Evolutionary conservation across 2,113 vertebrate species (phyloP), one percentile per base, ranked within the genome.

Genomic region (Ovis aries): DNA sequence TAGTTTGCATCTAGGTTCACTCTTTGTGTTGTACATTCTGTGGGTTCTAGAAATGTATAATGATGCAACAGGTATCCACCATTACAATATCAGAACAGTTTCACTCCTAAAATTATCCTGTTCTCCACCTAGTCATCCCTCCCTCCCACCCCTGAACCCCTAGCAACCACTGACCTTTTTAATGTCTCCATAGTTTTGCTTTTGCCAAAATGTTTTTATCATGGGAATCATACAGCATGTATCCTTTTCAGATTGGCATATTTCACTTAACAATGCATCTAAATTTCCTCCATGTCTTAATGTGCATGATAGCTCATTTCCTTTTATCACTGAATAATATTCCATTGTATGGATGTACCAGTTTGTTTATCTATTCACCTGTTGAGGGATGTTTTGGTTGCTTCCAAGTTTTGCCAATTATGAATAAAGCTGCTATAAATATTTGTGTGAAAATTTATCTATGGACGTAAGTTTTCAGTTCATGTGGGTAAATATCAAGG

Each of bases 351-450:
- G 36, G 23, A 74, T 93, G 29, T 96, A 82, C 36, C 36, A n/a
- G n/a, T 77, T 89, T 86, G 74, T 94, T 81, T 87, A 82, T 83
- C 40, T 36, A 53, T 80, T 94, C 8, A 62, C 57, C 50, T 92
- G 14, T 80, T 92, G 33, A 90, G 50, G 67, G n/a, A 71, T 64
- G 40, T 57, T n/a, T 95, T 86, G 59, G n/a, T 95, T 97, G 27
- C 40, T 95, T 84, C n/a, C 71, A 90, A 83, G 29, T 92, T 89
- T 94, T 83, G n/a, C 55, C 55, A 94, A 3, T 94, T 90, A 67
- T 43, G 21, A 95, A 94, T 96, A 96, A 97, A 96, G 48, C 19
- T 95, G 74, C 93, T 95, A 7, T 86, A 59, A 95, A 78, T n/a
- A 84, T 84, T 62, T 33, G 6, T 90, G 40, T 80, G 14, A 77